Evolutionary conservation across 1,140 invertebrate genomes (phyloP).

Genomic region (Oryzaephilus surinamensis): DNA sequence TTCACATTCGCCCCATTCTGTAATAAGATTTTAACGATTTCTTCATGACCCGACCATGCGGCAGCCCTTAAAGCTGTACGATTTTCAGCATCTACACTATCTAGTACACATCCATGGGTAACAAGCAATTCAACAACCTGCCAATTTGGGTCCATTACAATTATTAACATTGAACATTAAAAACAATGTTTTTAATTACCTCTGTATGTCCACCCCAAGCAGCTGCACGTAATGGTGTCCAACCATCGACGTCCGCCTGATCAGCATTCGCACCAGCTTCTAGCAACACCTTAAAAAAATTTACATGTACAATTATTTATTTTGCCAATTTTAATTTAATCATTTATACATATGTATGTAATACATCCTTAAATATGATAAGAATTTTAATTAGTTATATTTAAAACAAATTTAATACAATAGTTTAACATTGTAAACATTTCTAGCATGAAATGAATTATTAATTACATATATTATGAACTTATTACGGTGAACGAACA

Average conservation of each 20-base stretch:
- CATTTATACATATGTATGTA: no score
- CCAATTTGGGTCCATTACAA: conserved; percentile 15
- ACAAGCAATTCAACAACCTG: conserved; percentile 75
- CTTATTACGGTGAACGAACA: no score
- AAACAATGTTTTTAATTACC: conserved; percentile 36
- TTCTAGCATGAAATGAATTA: no score
- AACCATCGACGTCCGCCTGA: conserved; percentile 78
- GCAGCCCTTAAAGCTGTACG: conserved; percentile 61
- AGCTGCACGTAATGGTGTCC: conserved; percentile 78
- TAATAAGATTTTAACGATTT: conserved; percentile 66
- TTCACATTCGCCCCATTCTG: conserved; percentile 57
- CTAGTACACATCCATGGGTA: conserved; percentile 66
- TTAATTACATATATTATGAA: no score
- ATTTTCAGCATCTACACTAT: conserved; percentile 67
- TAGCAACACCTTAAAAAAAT: conserved; percentile 42
- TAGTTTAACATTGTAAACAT: no score
- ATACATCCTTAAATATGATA: no score
- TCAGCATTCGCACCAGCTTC: conserved; percentile 68
- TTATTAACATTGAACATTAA: conserved; percentile 26
- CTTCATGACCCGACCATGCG: conserved; percentile 76
- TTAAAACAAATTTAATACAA: no score
- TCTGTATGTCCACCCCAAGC: conserved; percentile 90
- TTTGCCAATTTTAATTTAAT: conserved; percentile 6
- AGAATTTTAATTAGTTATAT: no score
- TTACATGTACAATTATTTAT: conserved; percentile 9